These are phyloP conservation scores for Dusona sp. DNA, from an alignment of 2,888 invertebrate species.

Conservation along the genomic window DNA sequence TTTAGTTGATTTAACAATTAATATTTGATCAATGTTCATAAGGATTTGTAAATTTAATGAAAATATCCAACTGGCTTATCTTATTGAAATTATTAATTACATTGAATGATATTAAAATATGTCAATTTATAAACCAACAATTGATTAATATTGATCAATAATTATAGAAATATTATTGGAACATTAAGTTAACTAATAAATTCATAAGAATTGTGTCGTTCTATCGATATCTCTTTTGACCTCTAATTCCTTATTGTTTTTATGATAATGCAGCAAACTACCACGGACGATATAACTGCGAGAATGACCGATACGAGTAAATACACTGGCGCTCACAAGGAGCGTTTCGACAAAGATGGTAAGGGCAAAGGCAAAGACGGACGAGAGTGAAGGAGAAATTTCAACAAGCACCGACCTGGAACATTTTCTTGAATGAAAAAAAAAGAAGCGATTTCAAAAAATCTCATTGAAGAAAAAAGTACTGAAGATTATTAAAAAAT, in stretches of 20 bases:
- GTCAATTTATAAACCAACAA: not conserved
- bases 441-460: not conserved
- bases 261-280: conserved; percentile 67
- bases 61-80: not conserved
- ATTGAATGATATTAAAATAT: not conserved
- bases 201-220: not conserved
- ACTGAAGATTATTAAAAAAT: not conserved
- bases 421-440: not conserved
- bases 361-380: conserved; percentile 84
- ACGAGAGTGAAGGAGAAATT: conserved; percentile 66
- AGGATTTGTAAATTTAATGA: no score
- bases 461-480: not conserved
- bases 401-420: not conserved
- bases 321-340: conserved; percentile 84
- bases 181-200: not conserved
- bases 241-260: not conserved
- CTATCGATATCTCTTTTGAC: not conserved
- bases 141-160: no score
- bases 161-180: no score
- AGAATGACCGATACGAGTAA: conserved; percentile 83
- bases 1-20: not conserved
- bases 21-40: not conserved
- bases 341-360: conserved; percentile 83
- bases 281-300: conserved; percentile 79
- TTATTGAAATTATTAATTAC: not conserved